Evolutionary conservation across 2,888 invertebrate species (phyloP), one percentile per base, ranked within the genome.

Genomic region (Polia nebulosa): DNA sequence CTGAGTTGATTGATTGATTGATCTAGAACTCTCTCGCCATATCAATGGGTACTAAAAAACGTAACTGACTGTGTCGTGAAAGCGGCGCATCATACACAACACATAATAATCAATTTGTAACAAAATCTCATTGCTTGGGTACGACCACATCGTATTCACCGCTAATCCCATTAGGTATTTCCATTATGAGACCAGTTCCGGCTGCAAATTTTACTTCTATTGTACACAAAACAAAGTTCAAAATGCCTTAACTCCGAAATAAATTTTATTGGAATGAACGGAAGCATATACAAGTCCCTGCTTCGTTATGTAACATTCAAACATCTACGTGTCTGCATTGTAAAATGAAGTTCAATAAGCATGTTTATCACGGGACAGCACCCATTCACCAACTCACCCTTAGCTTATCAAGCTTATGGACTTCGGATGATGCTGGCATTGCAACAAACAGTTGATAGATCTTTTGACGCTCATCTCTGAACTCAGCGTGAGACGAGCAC

Each of bases 121-220:
- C 39, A 22, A 60, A 49, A 56, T 66, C 56, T 61, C 25, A 7
- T 52, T 41, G 49, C 51, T 56, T 34, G 56, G 60, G 45, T 25
- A 61, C 13, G 39, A 39, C 44, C 60, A 45, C 52, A 22, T 17
- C 57, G 53, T 41, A 41, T 41, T 53, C 22, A 20, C 27, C n/a
- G 25, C n/a, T 53, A 49, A 58, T 41, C n/a, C 22, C n/a, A 32
- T 57, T 27, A 39, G 17, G 7, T 52, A 32, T 53, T 59, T 13
- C 36, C 56, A 57, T 39, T 45, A 25, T 36, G 11, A 34, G 9
- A 15, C 3, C 2, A 39, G 25, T 34, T 64, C 20, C 15, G 13
- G 22, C 32, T 41, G 9, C 20, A 11, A 49, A 52, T 36, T 57
- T 57, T 13, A 34, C n/a, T 34, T 53, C 17, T 34, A 44, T 15